Evolutionary conservation across 2,888 invertebrate genomes (phyloP).

Genomic region (Charanyca ferruginea): DNA sequence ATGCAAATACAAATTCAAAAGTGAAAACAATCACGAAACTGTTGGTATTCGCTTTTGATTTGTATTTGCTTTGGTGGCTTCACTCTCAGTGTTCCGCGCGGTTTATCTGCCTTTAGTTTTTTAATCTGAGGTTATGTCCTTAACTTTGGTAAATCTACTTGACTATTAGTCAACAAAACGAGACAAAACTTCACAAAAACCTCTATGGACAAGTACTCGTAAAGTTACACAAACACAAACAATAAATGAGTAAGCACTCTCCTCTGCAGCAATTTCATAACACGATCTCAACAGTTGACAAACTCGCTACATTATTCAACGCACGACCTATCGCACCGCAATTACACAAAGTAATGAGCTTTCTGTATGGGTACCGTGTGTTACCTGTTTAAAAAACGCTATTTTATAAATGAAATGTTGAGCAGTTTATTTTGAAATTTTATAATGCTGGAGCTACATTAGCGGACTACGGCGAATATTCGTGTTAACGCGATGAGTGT

Average conservation of each 20-base stretch:
- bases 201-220: slow-evolving; percentile 7
- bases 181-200: slow-evolving; percentile 21
- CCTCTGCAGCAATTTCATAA: slow-evolving; percentile 53
- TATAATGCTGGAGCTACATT: no score
- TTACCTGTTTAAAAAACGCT: slow-evolving; percentile 33
- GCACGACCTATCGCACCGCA: slow-evolving; percentile 34
- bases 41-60: no score
- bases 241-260: slow-evolving; percentile 37
- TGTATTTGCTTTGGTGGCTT: no score
- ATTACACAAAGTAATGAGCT: slow-evolving; percentile 61
- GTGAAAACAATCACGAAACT: no score
- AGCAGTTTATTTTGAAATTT: background rate
- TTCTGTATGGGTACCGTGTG: slow-evolving; percentile 54
- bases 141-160: no score
- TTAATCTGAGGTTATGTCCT: slow-evolving; percentile 4
- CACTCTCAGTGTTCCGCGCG: no score
- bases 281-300: slow-evolving; percentile 43
- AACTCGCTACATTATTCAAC: slow-evolving; percentile 46
- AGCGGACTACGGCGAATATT: no score
- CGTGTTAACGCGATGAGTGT: no score
- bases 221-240: slow-evolving; percentile 43
- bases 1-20: no score
- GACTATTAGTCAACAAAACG: slow-evolving; percentile 13
- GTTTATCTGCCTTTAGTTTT: no score
- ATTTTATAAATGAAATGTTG: slow-evolving; percentile 15